Evolutionary conservation across 1,140 invertebrate species (phyloP).

Genomic region (Notospermus geniculatus): DNA sequence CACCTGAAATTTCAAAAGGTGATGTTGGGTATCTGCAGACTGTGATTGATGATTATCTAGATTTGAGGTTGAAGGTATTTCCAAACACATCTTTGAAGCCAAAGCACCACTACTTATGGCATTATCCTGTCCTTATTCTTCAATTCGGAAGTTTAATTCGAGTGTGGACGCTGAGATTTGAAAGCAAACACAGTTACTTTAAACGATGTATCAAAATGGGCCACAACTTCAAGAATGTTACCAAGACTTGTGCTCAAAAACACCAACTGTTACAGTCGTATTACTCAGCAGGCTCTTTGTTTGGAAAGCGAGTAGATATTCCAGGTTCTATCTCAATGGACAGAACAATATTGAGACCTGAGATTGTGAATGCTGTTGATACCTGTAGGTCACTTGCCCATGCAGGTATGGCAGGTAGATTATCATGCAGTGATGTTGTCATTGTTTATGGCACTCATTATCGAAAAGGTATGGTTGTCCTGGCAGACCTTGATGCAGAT

Average conservation of each 20-base stretch:
- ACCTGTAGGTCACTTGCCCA: no score
- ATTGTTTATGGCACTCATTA: no score
- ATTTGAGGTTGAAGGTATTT: constrained; percentile 1
- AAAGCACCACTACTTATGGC: constrained; percentile 10
- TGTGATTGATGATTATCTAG: constrained; percentile 3
- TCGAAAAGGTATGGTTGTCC: no score
- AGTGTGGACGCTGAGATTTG: constrained; percentile 8
- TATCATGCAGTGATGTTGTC: no score
- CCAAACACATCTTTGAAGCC: not conserved
- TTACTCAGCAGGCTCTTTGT: constrained; percentile 1
- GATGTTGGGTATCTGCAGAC: not conserved
- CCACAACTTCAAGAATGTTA: constrained; percentile 12
- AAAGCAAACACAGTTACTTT: constrained; percentile 7
- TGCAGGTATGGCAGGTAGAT: no score
- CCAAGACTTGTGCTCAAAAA: not conserved
- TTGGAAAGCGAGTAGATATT: not conserved
- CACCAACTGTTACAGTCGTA: constrained; percentile 9
- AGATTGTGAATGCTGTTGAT: no score
- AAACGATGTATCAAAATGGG: not conserved
- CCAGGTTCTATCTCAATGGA: no score
- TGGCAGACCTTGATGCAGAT: no score
- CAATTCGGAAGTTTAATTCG: constrained; percentile 8
- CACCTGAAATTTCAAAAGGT: not conserved
- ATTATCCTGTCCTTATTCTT: constrained; percentile 10
- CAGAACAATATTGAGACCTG: no score